Evolutionary conservation across 2,797 vertebrate genomes (phyloP).

Genomic region (Nyctalus aviator): DNA sequence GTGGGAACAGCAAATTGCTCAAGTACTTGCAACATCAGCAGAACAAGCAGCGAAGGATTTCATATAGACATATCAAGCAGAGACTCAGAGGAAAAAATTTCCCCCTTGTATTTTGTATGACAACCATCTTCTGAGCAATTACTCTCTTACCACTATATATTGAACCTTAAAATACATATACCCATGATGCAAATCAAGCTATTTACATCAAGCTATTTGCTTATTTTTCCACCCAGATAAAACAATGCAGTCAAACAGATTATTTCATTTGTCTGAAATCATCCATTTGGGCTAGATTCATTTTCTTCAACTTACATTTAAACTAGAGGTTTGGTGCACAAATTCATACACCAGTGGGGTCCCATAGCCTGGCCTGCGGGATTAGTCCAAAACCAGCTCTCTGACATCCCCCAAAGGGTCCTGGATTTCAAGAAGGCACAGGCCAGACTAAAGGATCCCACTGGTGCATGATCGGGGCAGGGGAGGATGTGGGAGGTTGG

Average conservation of each 20-base stretch:
- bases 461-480: no score
- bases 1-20: constrained; percentile 4
- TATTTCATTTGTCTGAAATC: constrained; percentile 45
- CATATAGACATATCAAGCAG: constrained; percentile 26
- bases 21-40: constrained; percentile 36
- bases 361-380: no score
- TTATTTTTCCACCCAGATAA: constrained; percentile 43
- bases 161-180: constrained; percentile 1
- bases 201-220: constrained; percentile 41
- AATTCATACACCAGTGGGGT: no score
- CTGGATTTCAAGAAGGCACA: no score
- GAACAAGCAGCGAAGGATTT: neutral
- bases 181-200: constrained; percentile 41
- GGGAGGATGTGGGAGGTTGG: no score
- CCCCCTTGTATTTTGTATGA: constrained; percentile 1
- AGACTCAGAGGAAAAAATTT: neutral
- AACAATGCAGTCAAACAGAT: neutral
- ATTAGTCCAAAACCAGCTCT: no score
- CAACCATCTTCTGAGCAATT: constrained; percentile 12
- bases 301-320: constrained; percentile 56
- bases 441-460: no score
- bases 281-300: neutral
- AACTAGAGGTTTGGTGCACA: neutral
- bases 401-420: no score
- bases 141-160: neutral